Evolutionary conservation across 2,797 vertebrate genomes (phyloP), one percentile per base, ranked within the genome.

Genomic region (Sebastes paucispinis): DNA sequence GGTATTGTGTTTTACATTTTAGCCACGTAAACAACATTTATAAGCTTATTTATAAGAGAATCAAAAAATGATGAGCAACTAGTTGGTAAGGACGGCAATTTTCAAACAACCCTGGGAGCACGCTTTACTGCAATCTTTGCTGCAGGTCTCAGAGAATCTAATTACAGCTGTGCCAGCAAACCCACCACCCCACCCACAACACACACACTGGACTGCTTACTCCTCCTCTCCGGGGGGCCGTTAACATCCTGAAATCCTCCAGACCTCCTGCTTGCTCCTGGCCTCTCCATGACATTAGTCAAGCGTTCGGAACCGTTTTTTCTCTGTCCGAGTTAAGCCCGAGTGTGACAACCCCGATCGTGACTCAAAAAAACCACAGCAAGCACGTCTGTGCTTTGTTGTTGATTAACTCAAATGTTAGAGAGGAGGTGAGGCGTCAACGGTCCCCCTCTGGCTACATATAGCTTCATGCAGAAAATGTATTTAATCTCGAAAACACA

Each of bases 61-160:
- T 64, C 25, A 47, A 58, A 69, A 47, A 70, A 29, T 36, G 20
- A 69, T 31, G 34, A 81, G 39, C 20, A 78, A 34, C 68, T 18
- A n/a, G n/a, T 52, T 43, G 36, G 29, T 63, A 36, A 75, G 39
- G 50, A 71, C 1, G 31, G 22, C 55, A 55, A 34, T 66, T 83
- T 78, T 73, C 68, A 79, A 82, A 57, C 24, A 47, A 36, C 9
- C 57, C 16, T 34, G 54, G 52, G 54, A 71, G 67, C 58, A 52
- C 73, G 65, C 36, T 76, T 83, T 86, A 63, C 65, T 72, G 60
- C 73, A 72, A 73, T 82, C 77, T 87, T 73, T 52, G 34, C 64
- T 68, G 54, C 79, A 78, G 77, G 82, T 90, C 91, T 91, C 87
- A 29, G 80, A 75, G 85, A 91, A 87, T 89, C 88, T 91, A 90